phyloP scores from a whole-genome alignment of 2,797 vertebrate genomes.

The Acipenser oxyrinchus region DNA sequence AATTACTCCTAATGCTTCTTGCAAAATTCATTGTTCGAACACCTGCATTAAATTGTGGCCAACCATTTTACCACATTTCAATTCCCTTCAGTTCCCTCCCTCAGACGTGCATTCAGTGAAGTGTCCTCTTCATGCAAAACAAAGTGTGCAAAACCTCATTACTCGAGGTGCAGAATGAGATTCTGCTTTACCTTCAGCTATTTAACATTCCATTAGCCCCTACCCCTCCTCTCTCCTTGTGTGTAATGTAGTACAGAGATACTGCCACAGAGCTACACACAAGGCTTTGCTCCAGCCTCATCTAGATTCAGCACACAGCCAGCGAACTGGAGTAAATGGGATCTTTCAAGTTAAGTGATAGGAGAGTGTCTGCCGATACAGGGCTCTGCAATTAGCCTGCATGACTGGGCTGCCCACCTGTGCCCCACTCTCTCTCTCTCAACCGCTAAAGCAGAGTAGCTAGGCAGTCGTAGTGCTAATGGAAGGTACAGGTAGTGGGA shows the following conservation, averaged over 20 bases:
- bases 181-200: not conserved
- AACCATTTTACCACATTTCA: not conserved
- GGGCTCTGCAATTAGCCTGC: constrained; percentile 62
- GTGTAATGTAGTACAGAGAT: not conserved
- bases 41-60: not conserved
- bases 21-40: too few relatives aligned
- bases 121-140: too few relatives aligned
- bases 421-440: constrained; percentile 20
- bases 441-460: constrained; percentile 22
- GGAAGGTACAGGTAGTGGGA: constrained; percentile 25
- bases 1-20: too few relatives aligned
- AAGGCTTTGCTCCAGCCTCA: constrained; percentile 22
- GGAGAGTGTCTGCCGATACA: constrained; percentile 45
- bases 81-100: not conserved
- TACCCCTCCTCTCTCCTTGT: not conserved
- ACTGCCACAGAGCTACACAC: not conserved
- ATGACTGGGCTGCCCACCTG: constrained; percentile 41
- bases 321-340: constrained; percentile 53
- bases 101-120: too few relatives aligned
- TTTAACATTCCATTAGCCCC: not conserved
- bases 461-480: constrained; percentile 30
- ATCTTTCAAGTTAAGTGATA: constrained; percentile 52
- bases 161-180: too few relatives aligned
- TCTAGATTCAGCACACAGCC: constrained; percentile 59
- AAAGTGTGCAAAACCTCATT: too few relatives aligned